Conservation (phyloP, 2,888 invertebrate species). For the Phragmatobia fuliginosa region DNA sequence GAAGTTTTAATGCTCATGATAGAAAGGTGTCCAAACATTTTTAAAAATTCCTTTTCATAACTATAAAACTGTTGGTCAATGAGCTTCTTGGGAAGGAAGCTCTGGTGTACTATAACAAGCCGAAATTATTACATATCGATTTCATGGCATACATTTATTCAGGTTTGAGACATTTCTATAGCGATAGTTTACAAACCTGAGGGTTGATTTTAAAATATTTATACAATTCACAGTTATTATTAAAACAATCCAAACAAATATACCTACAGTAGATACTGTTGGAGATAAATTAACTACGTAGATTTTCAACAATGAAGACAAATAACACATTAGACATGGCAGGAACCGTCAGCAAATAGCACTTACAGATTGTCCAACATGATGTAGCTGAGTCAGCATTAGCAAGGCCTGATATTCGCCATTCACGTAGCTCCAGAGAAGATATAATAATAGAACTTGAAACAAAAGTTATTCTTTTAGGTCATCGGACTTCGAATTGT, state of each 20-base stretch:
- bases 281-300: background rate
- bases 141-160: too few species aligned
- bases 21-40: too few species aligned
- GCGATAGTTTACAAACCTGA: too few species aligned
- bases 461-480: conserved; percentile 4
- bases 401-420: conserved; percentile 5
- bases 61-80: too few species aligned
- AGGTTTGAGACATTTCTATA: too few species aligned
- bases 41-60: too few species aligned
- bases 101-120: too few species aligned
- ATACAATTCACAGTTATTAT: background rate
- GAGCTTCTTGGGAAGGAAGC: too few species aligned
- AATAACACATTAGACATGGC: conserved; percentile 3
- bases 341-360: conserved; percentile 7
- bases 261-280: too few species aligned
- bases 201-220: too few species aligned
- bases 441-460: conserved; percentile 8
- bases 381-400: conserved; percentile 19
- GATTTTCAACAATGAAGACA: conserved; percentile 1
- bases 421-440: conserved; percentile 3
- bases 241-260: background rate
- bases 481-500: background rate
- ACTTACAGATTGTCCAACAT: background rate
- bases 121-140: too few species aligned
- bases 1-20: too few species aligned